Evolutionary conservation across 2,113 vertebrate genomes (phyloP), one percentile per base, ranked within the genome.

Genomic region (Prolemur simus): DNA sequence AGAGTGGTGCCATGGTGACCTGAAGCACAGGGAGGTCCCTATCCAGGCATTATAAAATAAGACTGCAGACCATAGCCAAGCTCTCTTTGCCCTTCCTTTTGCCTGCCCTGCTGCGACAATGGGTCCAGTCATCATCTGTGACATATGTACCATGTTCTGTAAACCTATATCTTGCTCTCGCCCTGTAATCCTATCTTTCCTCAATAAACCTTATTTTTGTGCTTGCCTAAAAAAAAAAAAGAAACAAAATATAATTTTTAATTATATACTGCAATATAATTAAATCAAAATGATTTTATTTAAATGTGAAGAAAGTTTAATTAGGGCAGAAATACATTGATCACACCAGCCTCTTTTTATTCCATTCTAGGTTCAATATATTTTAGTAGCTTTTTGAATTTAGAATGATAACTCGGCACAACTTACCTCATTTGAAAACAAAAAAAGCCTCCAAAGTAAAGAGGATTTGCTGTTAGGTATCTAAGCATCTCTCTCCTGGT

Each of bases 341-440:
- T 69, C 56, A 69, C 21, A 87, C 25, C 58, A 86, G 64, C 87
- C 37, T 73, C 66, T 73, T 42, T 78, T 88, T 82, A 83, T 87
- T 74, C n/a, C 5, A 5, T 94, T 90, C 56, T 87, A 66, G 84
- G 78, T 69, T 96, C 52, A 74, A 2, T 89, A 27, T 92, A n/a
- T 87, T 60, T 95, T 94, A 90, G 56, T 92, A 52, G 64, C 64
- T 52, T 95, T 88, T 87, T 82, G 37, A 78, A 37, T 87, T 64
- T 82, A 95, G 63, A 84, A 83, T 74, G 83, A 56, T 86, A 42
- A 77, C 2, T 0, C 82, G 66, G 29, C n/a, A 49, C 25, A 27
- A 27, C 27, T 71, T 82, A 76, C 52, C 69, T 96, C 69, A 95
- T 96, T 96, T 92, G 39, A 80, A 87, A 96, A 60, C 0, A 5